Base-by-base conservation (phyloP, 2,113 vertebrate genomes). In the Myanophis thanlyinensis region DNA sequence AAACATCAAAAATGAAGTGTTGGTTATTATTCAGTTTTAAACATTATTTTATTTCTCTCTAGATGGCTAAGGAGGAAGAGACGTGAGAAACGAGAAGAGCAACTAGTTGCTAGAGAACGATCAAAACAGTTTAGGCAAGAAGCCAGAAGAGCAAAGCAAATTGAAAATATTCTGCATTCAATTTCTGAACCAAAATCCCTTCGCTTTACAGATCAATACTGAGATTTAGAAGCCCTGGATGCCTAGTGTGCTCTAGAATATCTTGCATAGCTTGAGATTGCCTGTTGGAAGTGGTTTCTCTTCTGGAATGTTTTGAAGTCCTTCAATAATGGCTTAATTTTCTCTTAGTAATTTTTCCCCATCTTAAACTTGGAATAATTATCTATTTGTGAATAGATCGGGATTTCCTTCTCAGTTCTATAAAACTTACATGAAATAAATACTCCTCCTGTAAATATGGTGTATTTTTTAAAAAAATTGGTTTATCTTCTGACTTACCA, bases 61-160 rank as follows among this genome's bases (percentile, higher is more conserved):
- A 99, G 99, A 90, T 99, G 99, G 99, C 96, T 99, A 87, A 98
- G 96, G 96, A 97, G 95, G 91, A 99, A 99, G 96, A 98, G 97
- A 90, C 96, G 95, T 11, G 98, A 99, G 94, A 99, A 99, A 97
- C 95, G 97, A n/a, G 97, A 95, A 0, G 98, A 99, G 96, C 98
- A 99, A 94, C 97, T 98, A 85, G 98, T 97, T 30, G 97, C 97
- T 91, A 98, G 98, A 94, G 99, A 99, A 94, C 97, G 97, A 93
- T 97, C 97, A 3, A 98, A 98, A 92, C 98, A 98, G 97, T 89
- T 99, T 92, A 95, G 98, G 84, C 88, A 98, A 40, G 99, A 99
- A 97, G 99, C 98, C 62, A 98, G 98, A 56, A 98, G 97, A 30
- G 98, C 98, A 0, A 98, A 98, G 49, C 98, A 98, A 87, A 96